phyloP scores from a whole-genome alignment of 2,113 vertebrate genomes.

The Centropus unirufus region DNA sequence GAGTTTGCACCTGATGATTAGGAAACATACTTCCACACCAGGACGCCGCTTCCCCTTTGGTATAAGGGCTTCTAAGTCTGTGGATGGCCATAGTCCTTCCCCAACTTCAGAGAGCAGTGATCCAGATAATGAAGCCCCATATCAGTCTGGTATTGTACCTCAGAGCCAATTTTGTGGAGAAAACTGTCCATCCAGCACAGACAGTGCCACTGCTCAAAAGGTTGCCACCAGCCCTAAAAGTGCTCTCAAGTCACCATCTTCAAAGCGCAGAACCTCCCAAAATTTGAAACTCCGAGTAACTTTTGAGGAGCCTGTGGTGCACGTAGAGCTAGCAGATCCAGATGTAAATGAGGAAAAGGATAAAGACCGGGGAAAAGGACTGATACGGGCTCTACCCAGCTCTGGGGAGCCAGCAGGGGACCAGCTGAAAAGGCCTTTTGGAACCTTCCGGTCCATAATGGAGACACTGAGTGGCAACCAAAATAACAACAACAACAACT shows the following conservation, averaged over 20 bases:
- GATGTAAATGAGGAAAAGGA: slow-evolving; percentile 82
- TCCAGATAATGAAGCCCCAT: slow-evolving; percentile 76
- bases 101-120: slow-evolving; percentile 89
- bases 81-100: slow-evolving; percentile 87
- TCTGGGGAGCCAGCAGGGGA: slow-evolving; percentile 70
- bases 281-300: slow-evolving; percentile 96
- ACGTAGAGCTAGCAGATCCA: slow-evolving; percentile 81
- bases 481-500: slow-evolving; percentile 92
- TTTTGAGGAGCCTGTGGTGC: slow-evolving; percentile 93
- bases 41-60: slow-evolving; percentile 87
- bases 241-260: slow-evolving; percentile 96
- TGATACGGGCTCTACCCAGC: slow-evolving; percentile 29
- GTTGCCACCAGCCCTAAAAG: slow-evolving; percentile 94
- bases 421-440: slow-evolving; percentile 87
- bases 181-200: slow-evolving; percentile 2
- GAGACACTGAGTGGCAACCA: slow-evolving; percentile 94
- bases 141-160: slow-evolving; percentile 47
- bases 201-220: slow-evolving; percentile 80
- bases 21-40: slow-evolving; percentile 80
- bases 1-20: slow-evolving; percentile 83
- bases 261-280: slow-evolving; percentile 91
- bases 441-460: slow-evolving; percentile 95
- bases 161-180: slow-evolving; percentile 73
- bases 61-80: slow-evolving; percentile 84
- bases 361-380: slow-evolving; percentile 78